A percentile compares a stretch with the other conserved stretches of the same genome.
Conservation (phyloP, 1,140 invertebrate genomes). For the Platyscapa corneri region DNA sequence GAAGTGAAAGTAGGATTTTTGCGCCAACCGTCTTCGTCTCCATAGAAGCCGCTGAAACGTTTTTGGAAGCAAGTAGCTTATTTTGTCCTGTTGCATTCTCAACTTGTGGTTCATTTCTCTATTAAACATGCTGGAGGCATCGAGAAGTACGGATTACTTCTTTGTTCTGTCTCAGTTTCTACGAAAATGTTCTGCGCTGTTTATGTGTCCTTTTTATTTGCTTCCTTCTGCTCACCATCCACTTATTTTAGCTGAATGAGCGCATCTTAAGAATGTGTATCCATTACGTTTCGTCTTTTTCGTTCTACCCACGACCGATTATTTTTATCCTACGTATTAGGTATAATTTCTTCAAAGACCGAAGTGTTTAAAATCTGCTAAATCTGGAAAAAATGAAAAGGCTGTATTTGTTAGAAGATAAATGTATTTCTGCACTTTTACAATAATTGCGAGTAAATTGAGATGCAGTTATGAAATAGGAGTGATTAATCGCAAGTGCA, state of each 20-base stretch:
- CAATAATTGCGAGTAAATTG: no score
- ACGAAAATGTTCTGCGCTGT: background rate
- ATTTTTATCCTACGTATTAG: no score
- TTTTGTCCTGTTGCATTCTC: constrained; percentile 2
- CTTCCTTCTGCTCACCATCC: background rate
- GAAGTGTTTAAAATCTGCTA: no score
- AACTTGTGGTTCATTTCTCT: background rate
- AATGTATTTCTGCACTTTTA: no score
- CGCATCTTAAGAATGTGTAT: background rate
- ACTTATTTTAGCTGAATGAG: background rate
- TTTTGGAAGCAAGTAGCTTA: background rate
- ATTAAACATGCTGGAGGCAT: constrained; percentile 5
- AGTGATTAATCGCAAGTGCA: no score
- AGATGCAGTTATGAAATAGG: no score
- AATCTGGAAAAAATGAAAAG: no score
- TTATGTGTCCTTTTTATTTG: background rate
- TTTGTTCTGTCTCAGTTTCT: constrained; percentile 18
- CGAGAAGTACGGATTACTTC: background rate
- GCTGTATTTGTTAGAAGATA: no score
- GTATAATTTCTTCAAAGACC: no score
- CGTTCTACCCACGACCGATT: no score
- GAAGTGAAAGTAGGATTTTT: no score
- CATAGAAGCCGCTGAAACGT: background rate
- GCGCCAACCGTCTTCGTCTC: background rate
- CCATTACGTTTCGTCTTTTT: background rate